Conservation (phyloP, 2,113 vertebrate genomes). For the Vidua chalybeata region DNA sequence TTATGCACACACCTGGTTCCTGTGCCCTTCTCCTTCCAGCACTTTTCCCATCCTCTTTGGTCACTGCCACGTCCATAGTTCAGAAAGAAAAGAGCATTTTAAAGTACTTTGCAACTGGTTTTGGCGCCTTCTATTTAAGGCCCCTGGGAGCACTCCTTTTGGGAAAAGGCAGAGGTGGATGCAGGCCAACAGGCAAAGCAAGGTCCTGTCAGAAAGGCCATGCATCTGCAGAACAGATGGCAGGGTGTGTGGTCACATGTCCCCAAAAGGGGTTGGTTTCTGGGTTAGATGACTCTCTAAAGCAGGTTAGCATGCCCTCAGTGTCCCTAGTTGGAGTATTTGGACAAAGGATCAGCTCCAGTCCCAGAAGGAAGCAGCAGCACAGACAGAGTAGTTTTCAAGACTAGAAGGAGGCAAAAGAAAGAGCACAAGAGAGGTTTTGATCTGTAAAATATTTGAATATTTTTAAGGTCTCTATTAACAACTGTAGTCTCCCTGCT, state of each 20-base stretch:
- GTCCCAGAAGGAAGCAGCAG: neutral
- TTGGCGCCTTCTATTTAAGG: neutral
- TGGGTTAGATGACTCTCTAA: neutral
- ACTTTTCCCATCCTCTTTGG: neutral
- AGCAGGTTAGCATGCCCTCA: neutral
- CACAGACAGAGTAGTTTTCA: neutral
- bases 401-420: neutral
- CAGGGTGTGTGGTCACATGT: neutral
- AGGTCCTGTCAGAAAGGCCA: neutral
- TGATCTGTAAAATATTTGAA: neutral
- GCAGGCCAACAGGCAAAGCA: neutral
- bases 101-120: neutral
- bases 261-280: neutral
- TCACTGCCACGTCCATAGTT: neutral
- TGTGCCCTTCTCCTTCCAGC: neutral
- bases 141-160: accelerated
- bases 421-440: neutral
- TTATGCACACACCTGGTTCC: neutral
- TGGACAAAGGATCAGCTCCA: neutral
- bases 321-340: neutral
- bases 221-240: neutral
- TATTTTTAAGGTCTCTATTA: slow-evolving; percentile 61
- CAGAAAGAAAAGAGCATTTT: neutral
- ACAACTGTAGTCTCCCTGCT: slow-evolving; percentile 63
- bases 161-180: neutral